These are phyloP conservation scores for Stichopus chloronotus DNA, from an alignment of 35 echinoderm and acorn worm species.

Conservation along the genomic window DNA sequence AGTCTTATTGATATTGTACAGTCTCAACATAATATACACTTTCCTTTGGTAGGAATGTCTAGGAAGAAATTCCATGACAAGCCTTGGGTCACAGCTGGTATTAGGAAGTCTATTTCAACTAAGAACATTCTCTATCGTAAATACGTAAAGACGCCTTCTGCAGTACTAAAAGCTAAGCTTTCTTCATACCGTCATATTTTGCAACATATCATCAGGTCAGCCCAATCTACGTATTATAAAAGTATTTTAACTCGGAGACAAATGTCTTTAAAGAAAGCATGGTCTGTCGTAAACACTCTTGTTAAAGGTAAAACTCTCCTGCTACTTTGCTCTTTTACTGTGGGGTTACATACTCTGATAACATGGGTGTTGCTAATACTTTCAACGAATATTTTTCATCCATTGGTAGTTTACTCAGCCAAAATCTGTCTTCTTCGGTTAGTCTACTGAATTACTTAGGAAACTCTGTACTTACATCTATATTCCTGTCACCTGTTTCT, in stretches of 20 bases:
- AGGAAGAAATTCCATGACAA: neutral
- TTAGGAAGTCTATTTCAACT: neutral
- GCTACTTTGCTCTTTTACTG: neutral
- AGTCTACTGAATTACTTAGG: neutral
- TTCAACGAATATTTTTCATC: slow-evolving; percentile 3
- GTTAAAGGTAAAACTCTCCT: neutral
- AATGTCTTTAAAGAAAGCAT: too few relatives aligned
- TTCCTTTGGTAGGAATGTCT: neutral
- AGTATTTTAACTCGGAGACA: too few relatives aligned
- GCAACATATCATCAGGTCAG: neutral
- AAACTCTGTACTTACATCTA: neutral
- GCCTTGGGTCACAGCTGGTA: neutral
- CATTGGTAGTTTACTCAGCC: neutral
- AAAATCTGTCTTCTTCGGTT: neutral
- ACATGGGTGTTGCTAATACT: neutral
- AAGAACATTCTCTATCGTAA: neutral
- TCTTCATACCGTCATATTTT: neutral
- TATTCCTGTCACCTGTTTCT: slow-evolving; percentile 9
- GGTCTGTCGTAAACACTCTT: neutral
- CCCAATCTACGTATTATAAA: neutral
- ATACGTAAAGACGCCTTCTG: neutral
- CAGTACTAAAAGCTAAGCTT: neutral
- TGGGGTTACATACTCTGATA: neutral
- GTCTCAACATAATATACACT: neutral
- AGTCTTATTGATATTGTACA: neutral